A percentile compares a stretch with the other conserved stretches of the same genome.
These are phyloP conservation scores for Tachina fera DNA, from an alignment of 2,888 invertebrate genomes.

Conservation along the genomic window DNA sequence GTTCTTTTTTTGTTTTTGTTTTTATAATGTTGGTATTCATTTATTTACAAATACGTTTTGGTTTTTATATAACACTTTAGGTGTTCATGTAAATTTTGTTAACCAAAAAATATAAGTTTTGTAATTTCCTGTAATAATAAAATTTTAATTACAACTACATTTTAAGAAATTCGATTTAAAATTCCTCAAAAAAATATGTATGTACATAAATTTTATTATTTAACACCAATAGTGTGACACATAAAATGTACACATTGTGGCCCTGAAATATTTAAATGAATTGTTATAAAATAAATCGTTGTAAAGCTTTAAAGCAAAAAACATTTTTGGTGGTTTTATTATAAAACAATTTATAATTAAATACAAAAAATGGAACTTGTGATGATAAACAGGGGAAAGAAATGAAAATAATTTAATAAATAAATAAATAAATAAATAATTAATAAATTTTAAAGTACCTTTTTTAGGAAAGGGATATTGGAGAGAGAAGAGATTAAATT, in stretches of 20 bases:
- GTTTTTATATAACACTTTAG: too few relatives aligned
- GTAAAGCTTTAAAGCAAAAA: constrained; percentile 25
- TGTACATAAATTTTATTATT: neutral
- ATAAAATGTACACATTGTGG: constrained; percentile 31
- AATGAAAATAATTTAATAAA: too few relatives aligned
- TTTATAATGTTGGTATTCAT: too few relatives aligned
- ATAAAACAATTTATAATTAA: neutral
- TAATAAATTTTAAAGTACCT: too few relatives aligned
- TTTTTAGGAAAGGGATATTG: too few relatives aligned
- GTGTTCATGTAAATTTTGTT: too few relatives aligned
- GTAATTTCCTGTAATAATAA: neutral
- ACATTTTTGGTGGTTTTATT: constrained; percentile 13
- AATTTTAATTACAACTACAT: neutral
- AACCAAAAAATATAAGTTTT: too few relatives aligned
- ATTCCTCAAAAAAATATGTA: neutral
- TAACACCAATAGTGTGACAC: constrained; percentile 6
- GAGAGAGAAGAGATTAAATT: too few relatives aligned
- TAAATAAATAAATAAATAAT: too few relatives aligned
- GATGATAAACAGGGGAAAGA: too few relatives aligned
- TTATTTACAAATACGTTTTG: too few relatives aligned
- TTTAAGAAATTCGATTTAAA: neutral
- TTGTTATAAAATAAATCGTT: constrained; percentile 37
- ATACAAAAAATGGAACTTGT: neutral
- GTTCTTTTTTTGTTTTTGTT: too few relatives aligned
- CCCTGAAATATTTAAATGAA: constrained; percentile 54